These are phyloP conservation scores for Sphaerophoria taeniata DNA, from an alignment of 2,888 invertebrate species.

Conservation along the genomic window DNA sequence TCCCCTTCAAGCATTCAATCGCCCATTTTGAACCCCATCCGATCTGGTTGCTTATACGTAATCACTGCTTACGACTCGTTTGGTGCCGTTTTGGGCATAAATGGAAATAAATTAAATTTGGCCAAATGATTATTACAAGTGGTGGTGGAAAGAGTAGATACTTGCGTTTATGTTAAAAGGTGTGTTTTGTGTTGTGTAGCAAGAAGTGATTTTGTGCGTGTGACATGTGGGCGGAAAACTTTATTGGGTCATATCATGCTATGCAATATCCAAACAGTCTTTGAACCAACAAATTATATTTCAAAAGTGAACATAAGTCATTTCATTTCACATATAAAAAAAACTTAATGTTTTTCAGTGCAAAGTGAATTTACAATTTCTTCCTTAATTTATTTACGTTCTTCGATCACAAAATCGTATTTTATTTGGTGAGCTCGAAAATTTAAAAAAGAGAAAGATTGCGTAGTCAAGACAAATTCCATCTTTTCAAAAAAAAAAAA, in stretches of 20 bases:
- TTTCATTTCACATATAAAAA: too few relatives aligned
- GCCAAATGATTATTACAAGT: constrained; percentile 64
- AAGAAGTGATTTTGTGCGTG: constrained; percentile 31
- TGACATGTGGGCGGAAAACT: constrained; percentile 44
- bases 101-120: constrained; percentile 72
- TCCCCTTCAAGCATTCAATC: constrained; percentile 10
- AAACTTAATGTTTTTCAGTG: too few relatives aligned
- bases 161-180: constrained; percentile 27
- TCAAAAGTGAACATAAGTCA: not conserved
- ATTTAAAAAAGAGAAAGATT: too few relatives aligned
- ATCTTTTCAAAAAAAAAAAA: constrained; percentile 9
- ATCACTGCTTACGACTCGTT: constrained; percentile 59
- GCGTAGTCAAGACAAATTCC: constrained; percentile 10
- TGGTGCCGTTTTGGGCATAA: constrained; percentile 49
- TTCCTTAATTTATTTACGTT: too few relatives aligned
- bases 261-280: constrained; percentile 43
- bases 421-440: too few relatives aligned
- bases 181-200: constrained; percentile 12
- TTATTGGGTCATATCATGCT: constrained; percentile 22
- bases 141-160: constrained; percentile 29
- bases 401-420: too few relatives aligned
- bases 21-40: constrained; percentile 1
- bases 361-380: too few relatives aligned
- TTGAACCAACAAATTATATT: not conserved
- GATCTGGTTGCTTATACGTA: constrained; percentile 38